Evolutionary conservation across 2,797 vertebrate species (phyloP).

Genomic region (Gymnothorax javanicus): DNA sequence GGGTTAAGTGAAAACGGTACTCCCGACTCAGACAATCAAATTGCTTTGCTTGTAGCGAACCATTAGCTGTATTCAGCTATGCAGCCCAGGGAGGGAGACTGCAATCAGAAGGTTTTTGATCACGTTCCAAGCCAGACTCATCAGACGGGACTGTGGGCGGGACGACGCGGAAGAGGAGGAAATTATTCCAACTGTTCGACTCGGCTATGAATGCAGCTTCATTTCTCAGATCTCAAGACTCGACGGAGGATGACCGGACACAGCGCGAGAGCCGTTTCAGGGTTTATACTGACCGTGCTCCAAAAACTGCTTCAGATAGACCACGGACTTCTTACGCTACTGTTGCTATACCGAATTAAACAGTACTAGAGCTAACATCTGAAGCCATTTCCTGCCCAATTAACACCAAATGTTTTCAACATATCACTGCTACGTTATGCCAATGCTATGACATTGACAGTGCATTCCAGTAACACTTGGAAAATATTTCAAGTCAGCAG

Average conservation of each 20-base stretch:
- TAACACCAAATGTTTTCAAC: too few relatives aligned
- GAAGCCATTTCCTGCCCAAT: neutral
- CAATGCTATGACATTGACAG: too few relatives aligned
- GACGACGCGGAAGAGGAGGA: neutral
- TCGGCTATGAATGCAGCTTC: neutral
- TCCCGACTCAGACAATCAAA: neutral
- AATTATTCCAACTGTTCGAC: neutral
- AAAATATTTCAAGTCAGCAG: too few relatives aligned
- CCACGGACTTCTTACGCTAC: neutral
- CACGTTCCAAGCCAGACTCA: neutral
- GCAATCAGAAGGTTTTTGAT: conserved; percentile 6
- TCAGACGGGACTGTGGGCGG: conserved; percentile 1
- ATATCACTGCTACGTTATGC: too few relatives aligned
- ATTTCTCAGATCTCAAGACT: neutral
- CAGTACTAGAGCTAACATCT: neutral
- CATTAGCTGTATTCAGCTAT: neutral
- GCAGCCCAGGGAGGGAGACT: neutral
- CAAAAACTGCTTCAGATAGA: neutral
- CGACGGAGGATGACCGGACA: neutral
- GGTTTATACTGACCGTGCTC: neutral
- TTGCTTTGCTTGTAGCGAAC: neutral
- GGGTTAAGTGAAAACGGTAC: neutral
- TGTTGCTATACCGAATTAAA: neutral
- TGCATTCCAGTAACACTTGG: too few relatives aligned
- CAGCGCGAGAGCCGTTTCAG: neutral